phyloP scores from a whole-genome alignment of 2,113 vertebrate genomes.

The Cochlearius cochlearius region DNA sequence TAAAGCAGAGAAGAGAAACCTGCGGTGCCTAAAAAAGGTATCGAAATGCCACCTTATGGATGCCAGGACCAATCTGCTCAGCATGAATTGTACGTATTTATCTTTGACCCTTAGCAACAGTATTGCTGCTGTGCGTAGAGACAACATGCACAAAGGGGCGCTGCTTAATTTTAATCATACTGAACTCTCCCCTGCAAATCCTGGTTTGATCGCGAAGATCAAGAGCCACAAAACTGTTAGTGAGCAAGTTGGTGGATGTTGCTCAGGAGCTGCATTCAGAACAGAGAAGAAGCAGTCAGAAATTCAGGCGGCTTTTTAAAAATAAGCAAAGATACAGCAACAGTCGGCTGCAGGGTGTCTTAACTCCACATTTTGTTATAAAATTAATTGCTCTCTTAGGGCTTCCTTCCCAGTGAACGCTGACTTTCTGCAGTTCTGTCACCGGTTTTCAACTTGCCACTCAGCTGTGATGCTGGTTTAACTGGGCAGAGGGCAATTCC shows the following conservation, averaged over 20 bases:
- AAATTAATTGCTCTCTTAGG: background rate
- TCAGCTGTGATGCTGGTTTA: background rate
- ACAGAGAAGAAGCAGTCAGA: background rate
- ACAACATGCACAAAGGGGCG: background rate
- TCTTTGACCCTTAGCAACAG: background rate
- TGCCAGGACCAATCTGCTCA: background rate
- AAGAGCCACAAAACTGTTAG: background rate
- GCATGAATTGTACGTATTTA: background rate
- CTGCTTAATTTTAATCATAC: background rate
- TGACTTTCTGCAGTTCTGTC: background rate
- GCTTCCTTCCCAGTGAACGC: background rate
- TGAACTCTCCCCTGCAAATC: background rate
- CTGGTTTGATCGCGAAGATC: background rate
- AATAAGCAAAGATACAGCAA: background rate
- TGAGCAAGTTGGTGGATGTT: background rate
- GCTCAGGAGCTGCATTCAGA: background rate
- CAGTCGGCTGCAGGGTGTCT: background rate
- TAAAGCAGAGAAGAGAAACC: background rate
- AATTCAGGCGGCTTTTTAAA: background rate
- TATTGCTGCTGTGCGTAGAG: background rate
- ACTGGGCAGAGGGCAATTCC: background rate
- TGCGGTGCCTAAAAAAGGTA: background rate
- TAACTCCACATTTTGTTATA: background rate
- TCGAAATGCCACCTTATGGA: background rate
- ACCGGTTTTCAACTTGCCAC: background rate